Percentiles rank a stretch among this genome's conserved stretches.
These are phyloP conservation scores for Pyrgus malvae DNA, from an alignment of 2,888 invertebrate species.

Conservation along the genomic window DNA sequence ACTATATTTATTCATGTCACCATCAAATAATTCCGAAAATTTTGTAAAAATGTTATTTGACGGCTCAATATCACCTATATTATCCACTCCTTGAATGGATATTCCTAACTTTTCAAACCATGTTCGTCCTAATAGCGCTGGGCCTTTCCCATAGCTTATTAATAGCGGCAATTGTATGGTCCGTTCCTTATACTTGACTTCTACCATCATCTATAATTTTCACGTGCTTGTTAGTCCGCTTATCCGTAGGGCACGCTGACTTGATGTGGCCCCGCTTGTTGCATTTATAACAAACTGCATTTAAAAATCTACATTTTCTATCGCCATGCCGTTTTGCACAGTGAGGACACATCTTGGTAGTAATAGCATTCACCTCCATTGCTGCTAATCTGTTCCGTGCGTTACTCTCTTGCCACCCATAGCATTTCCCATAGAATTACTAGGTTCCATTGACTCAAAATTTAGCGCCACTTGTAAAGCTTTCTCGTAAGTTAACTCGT, in stretches of 20 bases:
- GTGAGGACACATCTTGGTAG: constrained; percentile 6
- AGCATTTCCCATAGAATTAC: not conserved
- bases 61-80: not conserved
- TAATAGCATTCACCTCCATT: constrained; percentile 8
- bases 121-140: not conserved
- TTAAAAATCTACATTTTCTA: not conserved
- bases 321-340: constrained; percentile 15
- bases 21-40: not conserved
- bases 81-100: not conserved
- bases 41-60: not conserved
- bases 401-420: not conserved
- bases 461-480: not conserved
- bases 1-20: not conserved
- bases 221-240: constrained; percentile 3
- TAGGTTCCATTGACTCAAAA: not conserved
- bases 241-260: not conserved
- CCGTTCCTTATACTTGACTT: not conserved
- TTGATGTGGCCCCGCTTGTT: not conserved
- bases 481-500: not conserved
- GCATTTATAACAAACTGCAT: not conserved
- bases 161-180: not conserved
- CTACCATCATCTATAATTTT: constrained; percentile 2
- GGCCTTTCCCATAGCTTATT: constrained; percentile 6
- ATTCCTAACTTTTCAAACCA: constrained; percentile 1
- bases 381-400: not conserved